Conservation (phyloP, 2,113 vertebrate genomes). For the Pseudonaja textilis region DNA sequence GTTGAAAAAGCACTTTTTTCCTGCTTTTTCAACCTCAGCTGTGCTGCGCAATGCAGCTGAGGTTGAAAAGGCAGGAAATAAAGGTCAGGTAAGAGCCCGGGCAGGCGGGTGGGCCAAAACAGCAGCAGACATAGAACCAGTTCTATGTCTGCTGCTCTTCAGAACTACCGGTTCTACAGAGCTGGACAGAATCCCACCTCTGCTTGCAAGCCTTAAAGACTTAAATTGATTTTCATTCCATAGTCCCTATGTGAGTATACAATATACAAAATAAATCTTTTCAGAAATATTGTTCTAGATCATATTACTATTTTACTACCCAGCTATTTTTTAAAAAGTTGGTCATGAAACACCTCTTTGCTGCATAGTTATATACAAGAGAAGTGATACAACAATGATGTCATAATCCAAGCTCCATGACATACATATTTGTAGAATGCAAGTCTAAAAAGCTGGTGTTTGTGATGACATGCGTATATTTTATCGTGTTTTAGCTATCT, state of each 20-base stretch:
- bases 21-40: too few species aligned
- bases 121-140: too few species aligned
- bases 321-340: background rate
- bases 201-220: background rate
- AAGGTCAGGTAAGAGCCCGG: too few species aligned
- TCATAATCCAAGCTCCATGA: background rate
- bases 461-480: background rate
- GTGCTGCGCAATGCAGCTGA: too few species aligned
- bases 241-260: background rate
- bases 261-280: conserved; percentile 36
- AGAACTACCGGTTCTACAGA: too few species aligned
- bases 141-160: too few species aligned
- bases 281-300: background rate
- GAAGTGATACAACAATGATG: background rate
- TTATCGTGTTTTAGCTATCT: background rate
- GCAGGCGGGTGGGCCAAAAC: too few species aligned
- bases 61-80: too few species aligned
- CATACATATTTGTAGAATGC: background rate
- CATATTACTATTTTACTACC: background rate
- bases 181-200: too few species aligned
- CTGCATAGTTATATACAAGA: background rate
- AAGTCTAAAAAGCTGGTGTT: background rate
- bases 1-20: too few species aligned
- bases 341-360: background rate
- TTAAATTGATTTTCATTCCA: conserved; percentile 41